A percentile compares a stretch with the other conserved stretches of the same genome.
These are phyloP conservation scores for Pseudobourletiella spinata DNA, from an alignment of 1,140 invertebrate species.

Conservation along the genomic window DNA sequence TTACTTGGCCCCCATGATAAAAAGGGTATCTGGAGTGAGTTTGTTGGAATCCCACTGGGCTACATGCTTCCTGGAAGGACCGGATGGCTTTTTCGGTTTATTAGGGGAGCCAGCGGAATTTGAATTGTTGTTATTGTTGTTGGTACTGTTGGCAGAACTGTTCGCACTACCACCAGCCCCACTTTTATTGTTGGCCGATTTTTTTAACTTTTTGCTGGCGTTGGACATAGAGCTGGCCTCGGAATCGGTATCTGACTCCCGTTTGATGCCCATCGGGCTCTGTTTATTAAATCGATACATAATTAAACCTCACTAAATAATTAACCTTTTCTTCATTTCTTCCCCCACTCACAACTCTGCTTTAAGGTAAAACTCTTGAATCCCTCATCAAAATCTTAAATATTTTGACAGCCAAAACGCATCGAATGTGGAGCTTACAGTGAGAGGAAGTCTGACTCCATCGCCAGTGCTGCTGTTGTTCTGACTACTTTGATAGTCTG, in stretches of 20 bases:
- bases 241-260: conserved; percentile 49
- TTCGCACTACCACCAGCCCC: background rate
- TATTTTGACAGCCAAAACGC: too few relatives aligned
- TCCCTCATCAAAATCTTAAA: background rate
- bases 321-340: background rate
- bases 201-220: conserved; percentile 36
- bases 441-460: conserved; percentile 25
- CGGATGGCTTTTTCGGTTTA: conserved; percentile 39
- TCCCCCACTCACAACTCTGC: background rate
- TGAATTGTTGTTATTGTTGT: conserved; percentile 19
- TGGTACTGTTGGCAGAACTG: conserved; percentile 10
- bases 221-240: conserved; percentile 42
- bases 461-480: conserved; percentile 18
- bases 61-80: conserved; percentile 42
- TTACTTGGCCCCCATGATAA: conserved; percentile 70
- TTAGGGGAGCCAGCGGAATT: conserved; percentile 22
- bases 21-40: conserved; percentile 56
- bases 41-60: conserved; percentile 65
- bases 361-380: background rate
- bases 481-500: conserved; percentile 31
- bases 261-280: conserved; percentile 48
- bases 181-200: conserved; percentile 21
- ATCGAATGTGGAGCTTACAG: conserved; percentile 29
- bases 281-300: conserved; percentile 38
- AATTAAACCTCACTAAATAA: too few relatives aligned